A percentile compares a stretch with the other conserved stretches of the same genome.
Evolutionary conservation across 1,140 invertebrate species (phyloP).

Genomic region (Agrilus planipennis): DNA sequence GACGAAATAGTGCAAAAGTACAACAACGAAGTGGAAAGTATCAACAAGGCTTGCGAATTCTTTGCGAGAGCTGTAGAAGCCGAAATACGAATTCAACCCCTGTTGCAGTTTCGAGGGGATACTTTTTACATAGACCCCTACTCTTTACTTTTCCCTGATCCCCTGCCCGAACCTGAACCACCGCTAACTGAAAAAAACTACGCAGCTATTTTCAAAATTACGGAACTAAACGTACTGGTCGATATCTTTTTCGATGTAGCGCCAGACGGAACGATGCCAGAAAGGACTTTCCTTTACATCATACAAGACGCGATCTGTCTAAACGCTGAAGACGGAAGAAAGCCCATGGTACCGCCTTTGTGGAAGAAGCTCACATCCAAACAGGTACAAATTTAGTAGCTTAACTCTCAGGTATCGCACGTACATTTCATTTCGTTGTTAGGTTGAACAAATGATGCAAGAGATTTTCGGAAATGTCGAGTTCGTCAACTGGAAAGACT

Average conservation of each 20-base stretch:
- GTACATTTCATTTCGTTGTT: too few species aligned
- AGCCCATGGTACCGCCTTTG: conserved; percentile 34
- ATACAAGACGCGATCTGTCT: conserved; percentile 43
- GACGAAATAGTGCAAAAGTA: conserved; percentile 40
- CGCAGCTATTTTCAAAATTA: conserved; percentile 36
- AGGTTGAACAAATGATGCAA: conserved; percentile 29
- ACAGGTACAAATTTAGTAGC: conserved; percentile 35
- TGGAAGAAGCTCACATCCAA: conserved; percentile 40
- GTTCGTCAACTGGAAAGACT: conserved; percentile 48
- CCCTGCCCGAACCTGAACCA: conserved; percentile 12
- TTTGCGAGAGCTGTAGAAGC: conserved; percentile 44
- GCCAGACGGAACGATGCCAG: conserved; percentile 38
- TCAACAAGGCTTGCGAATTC: conserved; percentile 40
- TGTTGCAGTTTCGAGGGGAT: conserved; percentile 19
- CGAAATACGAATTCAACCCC: conserved; percentile 22
- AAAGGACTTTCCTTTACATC: conserved; percentile 40
- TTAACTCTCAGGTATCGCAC: too few species aligned
- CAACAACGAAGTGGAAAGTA: conserved; percentile 39
- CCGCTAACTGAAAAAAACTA: conserved; percentile 18
- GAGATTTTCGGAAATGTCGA: conserved; percentile 38
- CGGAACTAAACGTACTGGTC: conserved; percentile 37
- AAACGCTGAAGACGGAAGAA: conserved; percentile 35
- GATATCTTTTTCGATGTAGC: conserved; percentile 39
- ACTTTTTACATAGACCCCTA: conserved; percentile 18
- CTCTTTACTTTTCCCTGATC: conserved; percentile 12